Evolutionary conservation across 2,888 invertebrate genomes (phyloP), one percentile per base, ranked within the genome.

Genomic region (Watsonalla binaria): DNA sequence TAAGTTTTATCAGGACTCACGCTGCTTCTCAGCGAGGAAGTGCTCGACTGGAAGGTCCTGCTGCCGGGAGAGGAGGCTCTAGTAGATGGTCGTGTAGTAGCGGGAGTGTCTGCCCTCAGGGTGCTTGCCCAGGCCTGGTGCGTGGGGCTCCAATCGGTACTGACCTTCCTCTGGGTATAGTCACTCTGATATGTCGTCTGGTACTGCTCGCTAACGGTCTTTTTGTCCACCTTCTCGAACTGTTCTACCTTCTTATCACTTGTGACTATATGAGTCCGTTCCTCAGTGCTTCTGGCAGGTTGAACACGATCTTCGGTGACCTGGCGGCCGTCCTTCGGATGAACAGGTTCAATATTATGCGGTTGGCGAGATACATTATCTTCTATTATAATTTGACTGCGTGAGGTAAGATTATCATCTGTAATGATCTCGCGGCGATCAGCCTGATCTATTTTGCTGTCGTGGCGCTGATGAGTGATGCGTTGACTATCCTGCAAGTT

Each of bases 101-200:
- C 87, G 2, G 94, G 93, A 52, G 93, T 94, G 45, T 93, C 92
- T 57, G 94, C 92, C 37, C 96, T 92, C 49, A 96, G 82, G 6
- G 95, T 94, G 55, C 94, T 92, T 0, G 94, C 95, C 90, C 95
- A 96, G 0, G 95, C 95, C 63, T 95, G 94, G 71, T 96, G 96
- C 0, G 94, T 92, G 0, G 95, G 93, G 72, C 95, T 95, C 66
- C 92, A 90, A 54, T 94, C 94, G 45, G 92, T 92, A 61, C 93
- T 93, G 24, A 94, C 92, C 63, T 87, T 89, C 61, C 91, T 92
- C 51, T 88, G 92, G 5, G 86, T 84, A 63, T 85, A 93, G 63
- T 93, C 93, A 45, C 88, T 83, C 65, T 92, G 89, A 63, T 94
- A 93, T 0, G 93, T 93, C 5, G 93, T 93, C 64, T 92, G 90